Percentiles rank a stretch among this genome's conserved stretches.
Evolutionary conservation across 1,140 invertebrate species (phyloP).

Genomic region (Cecropterus lyciades): DNA sequence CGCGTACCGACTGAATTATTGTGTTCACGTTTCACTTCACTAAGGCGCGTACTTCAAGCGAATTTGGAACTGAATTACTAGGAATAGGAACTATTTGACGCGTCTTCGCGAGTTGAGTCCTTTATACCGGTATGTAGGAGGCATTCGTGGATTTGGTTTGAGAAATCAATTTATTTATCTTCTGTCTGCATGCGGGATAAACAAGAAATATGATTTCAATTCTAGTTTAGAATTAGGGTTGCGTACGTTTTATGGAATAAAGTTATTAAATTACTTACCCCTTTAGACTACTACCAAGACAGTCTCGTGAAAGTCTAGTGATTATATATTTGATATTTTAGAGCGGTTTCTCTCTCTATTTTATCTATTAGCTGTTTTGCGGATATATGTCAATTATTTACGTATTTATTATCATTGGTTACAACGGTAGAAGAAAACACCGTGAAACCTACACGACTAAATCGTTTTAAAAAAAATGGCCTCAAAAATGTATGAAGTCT

Average conservation of each 20-base stretch:
- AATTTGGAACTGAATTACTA: not conserved
- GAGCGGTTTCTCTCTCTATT: too few species aligned
- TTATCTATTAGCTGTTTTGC: too few species aligned
- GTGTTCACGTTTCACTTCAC: constrained; percentile 5
- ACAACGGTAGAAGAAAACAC: too few species aligned
- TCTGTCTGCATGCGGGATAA: constrained; percentile 7
- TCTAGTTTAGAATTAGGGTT: not conserved
- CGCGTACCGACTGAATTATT: constrained; percentile 17
- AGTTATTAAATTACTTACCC: too few species aligned
- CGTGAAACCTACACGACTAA: too few species aligned
- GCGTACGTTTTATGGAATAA: not conserved
- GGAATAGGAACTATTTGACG: not conserved
- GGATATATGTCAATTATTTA: too few species aligned
- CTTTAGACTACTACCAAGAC: too few species aligned
- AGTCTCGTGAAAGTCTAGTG: too few species aligned
- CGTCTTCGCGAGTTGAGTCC: not conserved
- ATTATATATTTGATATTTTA: too few species aligned
- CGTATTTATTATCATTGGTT: too few species aligned
- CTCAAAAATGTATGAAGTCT: too few species aligned
- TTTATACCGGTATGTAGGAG: not conserved
- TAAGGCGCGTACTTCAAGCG: not conserved
- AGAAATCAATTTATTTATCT: constrained; percentile 21
- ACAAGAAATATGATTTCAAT: constrained; percentile 12
- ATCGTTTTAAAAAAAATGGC: too few species aligned
- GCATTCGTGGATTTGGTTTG: not conserved